Conservation (phyloP, 2,888 invertebrate genomes). For the Lamellibrachia satsuma region DNA sequence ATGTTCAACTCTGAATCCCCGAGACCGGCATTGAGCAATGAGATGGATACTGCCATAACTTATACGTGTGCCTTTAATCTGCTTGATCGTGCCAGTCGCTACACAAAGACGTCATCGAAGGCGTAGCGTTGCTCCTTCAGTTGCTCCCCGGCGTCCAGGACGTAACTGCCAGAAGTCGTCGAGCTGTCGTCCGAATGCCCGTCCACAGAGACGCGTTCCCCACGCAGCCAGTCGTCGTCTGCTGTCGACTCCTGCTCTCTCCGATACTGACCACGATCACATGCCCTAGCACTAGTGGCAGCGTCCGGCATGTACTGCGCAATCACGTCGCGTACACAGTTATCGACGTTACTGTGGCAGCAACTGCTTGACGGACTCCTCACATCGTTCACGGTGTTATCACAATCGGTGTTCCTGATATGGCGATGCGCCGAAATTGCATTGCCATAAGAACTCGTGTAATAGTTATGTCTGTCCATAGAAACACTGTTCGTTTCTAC, state of each 20-base stretch:
- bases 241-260: background rate
- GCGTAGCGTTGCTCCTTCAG: background rate
- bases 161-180: conserved; percentile 22
- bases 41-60: background rate
- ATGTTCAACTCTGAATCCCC: background rate
- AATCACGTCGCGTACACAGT: background rate
- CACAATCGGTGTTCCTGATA: background rate
- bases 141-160: background rate
- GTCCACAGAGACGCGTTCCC: conserved; percentile 1
- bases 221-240: background rate
- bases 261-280: background rate
- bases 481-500: background rate
- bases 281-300: background rate
- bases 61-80: background rate
- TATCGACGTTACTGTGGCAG: background rate
- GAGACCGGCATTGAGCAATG: background rate
- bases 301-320: background rate
- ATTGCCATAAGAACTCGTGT: background rate
- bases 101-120: background rate
- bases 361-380: background rate
- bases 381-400: background rate
- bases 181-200: conserved; percentile 21
- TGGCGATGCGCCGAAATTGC: background rate
- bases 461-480: background rate
- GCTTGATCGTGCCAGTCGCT: background rate